Evolutionary conservation across 2,797 vertebrate genomes (phyloP).

Genomic region (Gallinago nigripennis): DNA sequence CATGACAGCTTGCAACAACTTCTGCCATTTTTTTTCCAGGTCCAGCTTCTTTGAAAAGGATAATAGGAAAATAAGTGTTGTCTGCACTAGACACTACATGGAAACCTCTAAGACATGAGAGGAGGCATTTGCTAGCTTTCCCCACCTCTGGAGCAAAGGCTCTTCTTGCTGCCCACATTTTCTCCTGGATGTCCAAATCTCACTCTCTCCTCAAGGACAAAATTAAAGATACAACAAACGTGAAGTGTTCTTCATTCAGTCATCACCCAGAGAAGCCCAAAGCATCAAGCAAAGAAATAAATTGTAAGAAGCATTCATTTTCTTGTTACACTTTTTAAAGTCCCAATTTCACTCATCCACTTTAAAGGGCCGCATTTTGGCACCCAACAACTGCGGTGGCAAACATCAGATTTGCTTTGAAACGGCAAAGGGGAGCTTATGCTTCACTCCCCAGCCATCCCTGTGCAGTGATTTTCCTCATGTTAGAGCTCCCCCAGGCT

Average conservation of each 20-base stretch:
- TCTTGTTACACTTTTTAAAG: neutral
- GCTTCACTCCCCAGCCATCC: neutral
- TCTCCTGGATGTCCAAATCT: neutral
- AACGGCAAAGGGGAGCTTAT: neutral
- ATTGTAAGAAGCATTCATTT: accelerated
- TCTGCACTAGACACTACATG: neutral
- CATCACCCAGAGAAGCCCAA: neutral
- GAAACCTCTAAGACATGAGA: neutral
- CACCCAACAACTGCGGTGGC: too few species aligned
- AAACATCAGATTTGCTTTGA: neutral
- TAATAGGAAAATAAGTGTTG: neutral
- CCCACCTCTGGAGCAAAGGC: neutral
- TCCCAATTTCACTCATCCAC: neutral
- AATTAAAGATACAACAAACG: neutral
- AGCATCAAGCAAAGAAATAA: neutral
- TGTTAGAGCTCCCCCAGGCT: neutral
- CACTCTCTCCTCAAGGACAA: neutral
- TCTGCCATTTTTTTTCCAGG: neutral
- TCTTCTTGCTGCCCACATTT: neutral
- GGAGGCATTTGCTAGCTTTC: neutral
- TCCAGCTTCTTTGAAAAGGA: neutral
- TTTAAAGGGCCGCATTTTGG: neutral
- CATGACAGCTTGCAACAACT: neutral
- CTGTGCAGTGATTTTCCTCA: neutral
- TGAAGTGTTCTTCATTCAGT: neutral